Percentiles rank a stretch among this genome's conserved stretches.
These are phyloP conservation scores for Zalophus californianus DNA, from an alignment of 2,797 vertebrate genomes.

Conservation along the genomic window DNA sequence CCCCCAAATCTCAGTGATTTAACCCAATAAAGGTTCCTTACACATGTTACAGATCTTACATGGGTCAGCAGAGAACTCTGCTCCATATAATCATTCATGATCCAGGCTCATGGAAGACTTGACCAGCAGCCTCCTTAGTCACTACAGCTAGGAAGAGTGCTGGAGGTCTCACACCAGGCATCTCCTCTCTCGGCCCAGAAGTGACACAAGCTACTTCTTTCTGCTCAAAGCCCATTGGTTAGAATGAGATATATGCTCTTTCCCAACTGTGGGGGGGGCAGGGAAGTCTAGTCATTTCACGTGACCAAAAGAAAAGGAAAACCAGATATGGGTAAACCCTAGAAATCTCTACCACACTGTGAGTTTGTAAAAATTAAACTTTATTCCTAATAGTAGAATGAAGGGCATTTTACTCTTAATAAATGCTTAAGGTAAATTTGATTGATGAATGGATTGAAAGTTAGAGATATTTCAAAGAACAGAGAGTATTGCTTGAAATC, in stretches of 20 bases:
- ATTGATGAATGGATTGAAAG: background rate
- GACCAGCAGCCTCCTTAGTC: background rate
- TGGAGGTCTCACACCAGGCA: background rate
- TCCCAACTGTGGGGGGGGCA: background rate
- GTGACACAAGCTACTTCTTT: background rate
- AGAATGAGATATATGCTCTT: background rate
- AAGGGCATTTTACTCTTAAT: background rate
- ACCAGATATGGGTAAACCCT: background rate
- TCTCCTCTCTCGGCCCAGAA: background rate
- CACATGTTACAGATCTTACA: background rate
- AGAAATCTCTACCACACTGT: background rate
- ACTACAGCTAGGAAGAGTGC: background rate
- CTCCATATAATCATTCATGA: background rate
- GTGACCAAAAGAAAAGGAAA: background rate
- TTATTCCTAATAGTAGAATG: background rate
- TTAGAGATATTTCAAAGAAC: constrained; percentile 48
- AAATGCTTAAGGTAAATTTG: background rate
- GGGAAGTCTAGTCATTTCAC: background rate
- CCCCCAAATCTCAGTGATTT: background rate
- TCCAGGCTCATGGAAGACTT: background rate
- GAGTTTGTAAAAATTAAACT: background rate
- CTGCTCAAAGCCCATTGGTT: background rate
- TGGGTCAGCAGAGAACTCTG: background rate
- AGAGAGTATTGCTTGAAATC: background rate
- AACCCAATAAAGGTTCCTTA: background rate